These are phyloP conservation scores for Ptychobarbus kaznakovi DNA, from an alignment of 2,797 vertebrate species.

Conservation along the genomic window DNA sequence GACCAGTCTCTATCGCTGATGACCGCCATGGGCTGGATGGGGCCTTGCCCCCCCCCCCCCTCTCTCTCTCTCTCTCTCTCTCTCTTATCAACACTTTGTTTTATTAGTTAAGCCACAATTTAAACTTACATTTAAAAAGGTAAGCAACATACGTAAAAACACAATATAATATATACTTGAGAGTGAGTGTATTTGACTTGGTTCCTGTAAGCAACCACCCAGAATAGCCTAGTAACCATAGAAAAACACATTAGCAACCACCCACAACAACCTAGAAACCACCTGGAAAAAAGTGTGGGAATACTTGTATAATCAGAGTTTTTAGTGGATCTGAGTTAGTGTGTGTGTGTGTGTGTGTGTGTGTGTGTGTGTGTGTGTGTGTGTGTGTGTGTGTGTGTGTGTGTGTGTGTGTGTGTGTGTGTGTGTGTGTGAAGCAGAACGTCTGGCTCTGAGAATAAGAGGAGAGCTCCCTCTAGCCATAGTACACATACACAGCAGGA, in stretches of 20 bases:
- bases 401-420: background rate
- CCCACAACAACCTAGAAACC: background rate
- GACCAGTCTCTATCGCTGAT: slow-evolving; percentile 77
- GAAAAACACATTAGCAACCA: background rate
- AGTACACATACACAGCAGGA: slow-evolving; percentile 76
- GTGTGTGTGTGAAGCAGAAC: slow-evolving; percentile 13
- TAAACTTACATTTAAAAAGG: background rate
- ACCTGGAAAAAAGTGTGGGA: background rate
- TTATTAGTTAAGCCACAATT: background rate
- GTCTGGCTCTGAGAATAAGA: slow-evolving; percentile 61
- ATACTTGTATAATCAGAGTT: slow-evolving; percentile 21
- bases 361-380: slow-evolving; percentile 27
- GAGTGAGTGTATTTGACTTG: background rate
- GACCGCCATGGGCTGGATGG: slow-evolving; percentile 69
- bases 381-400: slow-evolving; percentile 15
- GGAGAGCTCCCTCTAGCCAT: slow-evolving; percentile 91
- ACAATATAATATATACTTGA: background rate
- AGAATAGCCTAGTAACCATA: background rate
- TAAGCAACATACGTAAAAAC: background rate
- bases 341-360: background rate
- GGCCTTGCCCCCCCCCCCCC: slow-evolving; percentile 47
- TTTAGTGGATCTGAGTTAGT: slow-evolving; percentile 2
- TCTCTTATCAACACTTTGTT: slow-evolving; percentile 6
- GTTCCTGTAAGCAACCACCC: background rate
- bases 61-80: slow-evolving; percentile 43